phyloP scores from a whole-genome alignment of 2,797 vertebrate species.

The Amazonetta brasiliensis region DNA sequence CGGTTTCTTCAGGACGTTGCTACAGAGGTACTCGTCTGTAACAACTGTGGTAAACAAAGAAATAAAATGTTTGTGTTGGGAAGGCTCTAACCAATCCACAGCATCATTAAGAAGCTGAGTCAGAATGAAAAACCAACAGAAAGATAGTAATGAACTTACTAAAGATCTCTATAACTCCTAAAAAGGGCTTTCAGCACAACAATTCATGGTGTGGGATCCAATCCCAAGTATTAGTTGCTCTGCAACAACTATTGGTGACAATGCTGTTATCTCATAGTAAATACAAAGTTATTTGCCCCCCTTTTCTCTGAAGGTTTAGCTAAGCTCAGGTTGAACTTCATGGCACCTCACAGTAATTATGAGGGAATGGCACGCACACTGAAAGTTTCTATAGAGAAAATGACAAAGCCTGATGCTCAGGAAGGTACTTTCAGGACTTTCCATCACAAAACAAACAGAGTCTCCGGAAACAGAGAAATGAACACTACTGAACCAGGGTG shows the following conservation, averaged over 20 bases:
- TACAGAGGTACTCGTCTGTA: not conserved
- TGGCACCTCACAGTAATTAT: not conserved
- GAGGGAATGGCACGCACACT: fast-evolving
- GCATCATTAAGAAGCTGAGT: not conserved
- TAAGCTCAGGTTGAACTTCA: not conserved
- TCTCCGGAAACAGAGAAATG: not conserved
- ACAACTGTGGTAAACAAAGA: not conserved
- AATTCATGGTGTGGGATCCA: not conserved
- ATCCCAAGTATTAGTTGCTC: not conserved
- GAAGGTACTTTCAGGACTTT: not conserved
- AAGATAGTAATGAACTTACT: not conserved
- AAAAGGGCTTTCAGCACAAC: not conserved
- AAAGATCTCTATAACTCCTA: not conserved
- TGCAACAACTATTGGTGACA: not conserved
- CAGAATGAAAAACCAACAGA: not conserved
- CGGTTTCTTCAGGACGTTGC: not conserved
- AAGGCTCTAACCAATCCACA: not conserved
- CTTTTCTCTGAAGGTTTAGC: not conserved
- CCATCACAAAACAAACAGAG: not conserved
- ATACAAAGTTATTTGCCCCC: fast-evolving
- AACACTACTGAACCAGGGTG: not conserved
- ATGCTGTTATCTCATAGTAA: not conserved
- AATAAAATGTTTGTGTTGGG: not conserved
- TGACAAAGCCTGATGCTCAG: not conserved
- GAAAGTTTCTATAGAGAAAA: not conserved